Conservation (phyloP, 2,113 vertebrate species). For the Micronisus gabar region DNA sequence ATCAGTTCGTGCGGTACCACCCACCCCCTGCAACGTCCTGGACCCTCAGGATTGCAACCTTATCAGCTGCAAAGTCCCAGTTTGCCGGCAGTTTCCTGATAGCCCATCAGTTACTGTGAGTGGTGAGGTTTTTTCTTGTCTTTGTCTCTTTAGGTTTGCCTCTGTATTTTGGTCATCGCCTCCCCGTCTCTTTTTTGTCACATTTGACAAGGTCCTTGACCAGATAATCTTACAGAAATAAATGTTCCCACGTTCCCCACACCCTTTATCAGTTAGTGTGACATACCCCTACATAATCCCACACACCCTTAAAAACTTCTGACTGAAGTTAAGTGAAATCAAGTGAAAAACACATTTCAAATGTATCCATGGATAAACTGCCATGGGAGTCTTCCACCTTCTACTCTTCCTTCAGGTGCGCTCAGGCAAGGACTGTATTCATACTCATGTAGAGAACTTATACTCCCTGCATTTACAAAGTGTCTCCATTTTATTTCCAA, state of each 20-base stretch:
- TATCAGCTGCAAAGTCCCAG: background rate
- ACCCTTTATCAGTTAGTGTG: background rate
- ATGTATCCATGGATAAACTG: background rate
- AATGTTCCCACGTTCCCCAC: background rate
- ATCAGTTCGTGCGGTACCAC: background rate
- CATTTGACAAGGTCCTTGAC: background rate
- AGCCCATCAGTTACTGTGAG: background rate
- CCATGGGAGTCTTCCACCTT: background rate
- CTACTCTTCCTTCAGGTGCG: background rate
- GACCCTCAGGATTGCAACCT: background rate
- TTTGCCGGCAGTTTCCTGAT: background rate
- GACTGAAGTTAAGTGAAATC: background rate
- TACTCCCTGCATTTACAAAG: background rate
- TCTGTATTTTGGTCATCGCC: background rate
- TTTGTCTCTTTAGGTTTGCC: background rate
- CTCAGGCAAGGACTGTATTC: background rate
- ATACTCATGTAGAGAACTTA: background rate
- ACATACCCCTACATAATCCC: background rate
- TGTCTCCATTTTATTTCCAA: background rate
- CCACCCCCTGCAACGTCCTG: accelerated
- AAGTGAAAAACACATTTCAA: background rate
- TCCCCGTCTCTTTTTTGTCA: background rate
- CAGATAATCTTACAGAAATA: background rate
- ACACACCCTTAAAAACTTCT: background rate
- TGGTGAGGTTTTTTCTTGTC: background rate